phyloP scores from a whole-genome alignment of 2,113 vertebrate species.

The Pelobates fuscus region DNA sequence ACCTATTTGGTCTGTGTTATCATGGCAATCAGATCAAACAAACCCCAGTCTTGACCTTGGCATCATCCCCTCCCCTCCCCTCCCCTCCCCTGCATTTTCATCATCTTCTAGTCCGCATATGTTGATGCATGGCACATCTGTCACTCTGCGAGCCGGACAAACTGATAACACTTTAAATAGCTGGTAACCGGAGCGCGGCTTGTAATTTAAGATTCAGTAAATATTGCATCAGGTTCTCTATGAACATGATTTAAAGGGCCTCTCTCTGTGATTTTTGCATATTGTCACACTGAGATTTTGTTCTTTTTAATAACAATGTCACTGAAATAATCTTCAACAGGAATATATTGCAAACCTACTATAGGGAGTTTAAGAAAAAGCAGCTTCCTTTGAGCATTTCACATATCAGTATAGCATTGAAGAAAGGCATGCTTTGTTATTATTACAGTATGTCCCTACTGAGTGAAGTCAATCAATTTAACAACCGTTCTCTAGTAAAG shows the following conservation, averaged over 20 bases:
- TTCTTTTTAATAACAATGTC: too few species aligned
- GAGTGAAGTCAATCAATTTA: too few species aligned
- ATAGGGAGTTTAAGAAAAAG: too few species aligned
- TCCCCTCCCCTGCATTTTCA: slow-evolving; percentile 7
- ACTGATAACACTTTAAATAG: slow-evolving; percentile 38
- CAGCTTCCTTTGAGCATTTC: too few species aligned
- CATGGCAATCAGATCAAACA: slow-evolving; percentile 25
- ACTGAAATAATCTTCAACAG: too few species aligned
- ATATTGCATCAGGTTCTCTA: slow-evolving; percentile 38
- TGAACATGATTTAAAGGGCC: not conserved
- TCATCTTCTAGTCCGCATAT: slow-evolving; percentile 25
- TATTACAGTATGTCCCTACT: too few species aligned
- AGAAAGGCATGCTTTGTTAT: too few species aligned
- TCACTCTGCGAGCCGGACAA: slow-evolving; percentile 19
- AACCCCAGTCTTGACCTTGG: slow-evolving; percentile 13
- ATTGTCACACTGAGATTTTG: too few species aligned
- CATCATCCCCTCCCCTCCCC: not conserved
- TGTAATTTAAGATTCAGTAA: slow-evolving; percentile 33
- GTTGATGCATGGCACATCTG: slow-evolving; percentile 31
- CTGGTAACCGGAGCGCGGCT: slow-evolving; percentile 15
- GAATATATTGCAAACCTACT: too few species aligned
- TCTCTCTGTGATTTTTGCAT: too few species aligned
- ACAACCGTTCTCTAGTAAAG: too few species aligned
- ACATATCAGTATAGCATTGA: too few species aligned
- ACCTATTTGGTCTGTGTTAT: slow-evolving; percentile 2